These are phyloP conservation scores for Sorex maritimensis DNA, from an alignment of 2,797 vertebrate species.

Conservation along the genomic window DNA sequence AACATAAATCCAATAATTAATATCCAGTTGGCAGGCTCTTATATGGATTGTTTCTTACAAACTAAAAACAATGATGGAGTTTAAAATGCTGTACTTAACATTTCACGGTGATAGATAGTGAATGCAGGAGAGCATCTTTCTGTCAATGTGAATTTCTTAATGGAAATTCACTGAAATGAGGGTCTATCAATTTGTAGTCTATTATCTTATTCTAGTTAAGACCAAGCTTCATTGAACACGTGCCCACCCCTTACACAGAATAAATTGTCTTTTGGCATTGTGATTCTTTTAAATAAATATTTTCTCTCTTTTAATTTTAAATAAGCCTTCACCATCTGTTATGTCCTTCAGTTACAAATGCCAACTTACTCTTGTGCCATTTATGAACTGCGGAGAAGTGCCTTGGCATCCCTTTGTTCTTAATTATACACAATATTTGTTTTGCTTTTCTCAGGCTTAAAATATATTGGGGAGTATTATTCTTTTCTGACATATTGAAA, in stretches of 20 bases:
- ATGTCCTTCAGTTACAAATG: slow-evolving; percentile 84
- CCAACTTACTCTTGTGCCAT: slow-evolving; percentile 81
- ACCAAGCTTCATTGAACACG: slow-evolving; percentile 70
- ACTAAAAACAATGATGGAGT: slow-evolving; percentile 49
- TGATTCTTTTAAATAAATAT: slow-evolving; percentile 86
- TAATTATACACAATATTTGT: slow-evolving; percentile 71
- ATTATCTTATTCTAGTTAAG: slow-evolving; percentile 66
- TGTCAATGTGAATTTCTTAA: slow-evolving; percentile 69
- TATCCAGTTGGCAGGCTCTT: slow-evolving; percentile 26
- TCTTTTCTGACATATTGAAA: slow-evolving; percentile 70
- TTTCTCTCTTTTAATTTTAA: slow-evolving; percentile 86
- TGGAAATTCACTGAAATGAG: slow-evolving; percentile 72
- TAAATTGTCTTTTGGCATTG: slow-evolving; percentile 81
- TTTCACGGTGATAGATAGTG: slow-evolving; percentile 35
- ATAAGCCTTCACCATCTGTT: slow-evolving; percentile 88
- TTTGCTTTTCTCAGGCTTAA: slow-evolving; percentile 72
- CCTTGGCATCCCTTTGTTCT: slow-evolving; percentile 72
- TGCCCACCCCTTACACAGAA: not conserved
- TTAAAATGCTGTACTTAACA: slow-evolving; percentile 70
- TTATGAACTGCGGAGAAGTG: slow-evolving; percentile 78
- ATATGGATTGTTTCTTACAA: slow-evolving; percentile 67
- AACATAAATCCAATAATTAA: slow-evolving; percentile 73
- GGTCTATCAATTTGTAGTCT: slow-evolving; percentile 56
- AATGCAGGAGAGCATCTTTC: slow-evolving; percentile 22
- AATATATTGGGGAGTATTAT: slow-evolving; percentile 60